Conservation (phyloP, 64 coral and sea anemone genomes). For the Orbicella faveolata region DNA sequence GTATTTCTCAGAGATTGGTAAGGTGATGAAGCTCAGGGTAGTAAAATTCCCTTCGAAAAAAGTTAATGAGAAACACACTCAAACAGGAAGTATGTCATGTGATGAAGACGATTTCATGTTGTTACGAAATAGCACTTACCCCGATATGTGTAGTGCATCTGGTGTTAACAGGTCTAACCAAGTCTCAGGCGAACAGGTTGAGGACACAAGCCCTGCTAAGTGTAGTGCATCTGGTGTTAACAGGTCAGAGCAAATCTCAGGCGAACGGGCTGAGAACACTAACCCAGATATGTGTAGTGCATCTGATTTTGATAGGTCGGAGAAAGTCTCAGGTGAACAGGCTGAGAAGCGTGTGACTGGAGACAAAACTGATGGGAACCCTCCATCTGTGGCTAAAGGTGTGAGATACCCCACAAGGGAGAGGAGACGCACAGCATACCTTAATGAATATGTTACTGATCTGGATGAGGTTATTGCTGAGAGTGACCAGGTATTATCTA, state of each 20-base stretch:
- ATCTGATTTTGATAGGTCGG: neutral
- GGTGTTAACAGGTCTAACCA: neutral
- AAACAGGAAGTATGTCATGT: conserved; percentile 10
- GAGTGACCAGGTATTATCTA: too few species aligned
- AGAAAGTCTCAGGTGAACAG: neutral
- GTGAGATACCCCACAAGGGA: neutral
- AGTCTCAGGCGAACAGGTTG: neutral
- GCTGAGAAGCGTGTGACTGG: neutral
- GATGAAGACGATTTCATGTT: conserved; percentile 9
- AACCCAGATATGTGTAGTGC: neutral
- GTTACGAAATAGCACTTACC: neutral
- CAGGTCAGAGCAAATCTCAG: neutral
- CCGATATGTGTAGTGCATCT: neutral
- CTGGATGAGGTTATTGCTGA: too few species aligned
- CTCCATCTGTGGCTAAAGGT: neutral
- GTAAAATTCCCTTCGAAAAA: conserved; percentile 13
- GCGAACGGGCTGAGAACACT: too few species aligned
- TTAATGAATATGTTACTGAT: too few species aligned
- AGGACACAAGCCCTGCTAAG: too few species aligned
- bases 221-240: neutral
- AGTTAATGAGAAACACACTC: neutral
- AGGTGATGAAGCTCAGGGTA: neutral
- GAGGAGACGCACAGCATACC: too few species aligned
- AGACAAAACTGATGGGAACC: neutral
- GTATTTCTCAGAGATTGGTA: conserved; percentile 7